phyloP scores from a whole-genome alignment of 2,797 vertebrate genomes.

The Onychomys leucogaster region DNA sequence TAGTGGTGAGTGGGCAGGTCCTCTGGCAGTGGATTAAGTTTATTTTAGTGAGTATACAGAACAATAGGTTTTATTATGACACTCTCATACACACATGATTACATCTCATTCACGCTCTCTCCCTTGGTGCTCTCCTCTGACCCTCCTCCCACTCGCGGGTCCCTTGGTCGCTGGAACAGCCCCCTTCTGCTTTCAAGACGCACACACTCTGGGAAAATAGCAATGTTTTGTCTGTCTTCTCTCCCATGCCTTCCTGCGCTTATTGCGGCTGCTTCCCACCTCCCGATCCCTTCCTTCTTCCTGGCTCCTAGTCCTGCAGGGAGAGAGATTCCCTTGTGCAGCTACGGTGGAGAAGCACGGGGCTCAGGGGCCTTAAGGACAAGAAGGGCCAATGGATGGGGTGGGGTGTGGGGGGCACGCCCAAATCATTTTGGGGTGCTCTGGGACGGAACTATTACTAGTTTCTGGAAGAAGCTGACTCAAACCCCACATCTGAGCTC shows the following conservation, averaged over 20 bases:
- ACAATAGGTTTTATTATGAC: conserved; percentile 13
- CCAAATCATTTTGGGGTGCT: background rate
- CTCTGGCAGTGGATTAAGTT: background rate
- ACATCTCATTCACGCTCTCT: background rate
- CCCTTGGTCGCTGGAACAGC: too few species aligned
- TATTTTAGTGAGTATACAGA: background rate
- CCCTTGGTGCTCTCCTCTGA: background rate
- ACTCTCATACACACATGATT: background rate
- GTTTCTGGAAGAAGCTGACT: background rate
- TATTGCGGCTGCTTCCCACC: background rate
- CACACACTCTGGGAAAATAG: background rate
- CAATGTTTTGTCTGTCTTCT: background rate
- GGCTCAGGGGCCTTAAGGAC: background rate
- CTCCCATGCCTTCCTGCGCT: background rate
- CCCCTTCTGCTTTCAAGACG: background rate
- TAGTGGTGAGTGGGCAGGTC: background rate
- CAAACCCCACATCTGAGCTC: background rate
- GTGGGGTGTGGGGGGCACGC: background rate
- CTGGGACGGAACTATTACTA: background rate
- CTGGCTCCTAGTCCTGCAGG: background rate
- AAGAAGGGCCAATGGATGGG: background rate
- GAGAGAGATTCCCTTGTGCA: background rate
- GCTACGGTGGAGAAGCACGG: background rate
- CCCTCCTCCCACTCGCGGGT: background rate
- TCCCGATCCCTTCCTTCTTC: background rate